Evolutionary conservation across 1,140 invertebrate species (phyloP).

Genomic region (Drosophila equinoxialis): DNA sequence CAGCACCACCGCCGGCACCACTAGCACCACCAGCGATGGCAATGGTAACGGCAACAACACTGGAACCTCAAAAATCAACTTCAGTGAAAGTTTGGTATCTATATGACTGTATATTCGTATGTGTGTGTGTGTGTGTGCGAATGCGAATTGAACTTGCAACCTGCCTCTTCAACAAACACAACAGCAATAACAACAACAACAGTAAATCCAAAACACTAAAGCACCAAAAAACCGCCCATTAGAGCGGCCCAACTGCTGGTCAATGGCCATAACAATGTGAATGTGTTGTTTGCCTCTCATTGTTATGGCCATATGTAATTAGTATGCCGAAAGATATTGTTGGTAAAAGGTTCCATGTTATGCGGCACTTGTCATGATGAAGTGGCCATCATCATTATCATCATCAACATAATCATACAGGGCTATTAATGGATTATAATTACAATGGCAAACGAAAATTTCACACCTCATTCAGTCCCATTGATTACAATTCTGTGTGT

Average conservation of each 20-base stretch:
- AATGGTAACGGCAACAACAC: background rate
- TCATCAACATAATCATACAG: conserved; percentile 20
- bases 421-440: conserved; percentile 66
- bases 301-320: conserved; percentile 55
- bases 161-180: conserved; percentile 12
- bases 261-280: conserved; percentile 44
- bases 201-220: conserved; percentile 21
- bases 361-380: conserved; percentile 34
- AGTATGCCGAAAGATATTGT: conserved; percentile 63
- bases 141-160: conserved; percentile 52
- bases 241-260: conserved; percentile 41
- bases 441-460: conserved; percentile 38
- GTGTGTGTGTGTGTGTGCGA: conserved; percentile 42
- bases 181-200: conserved; percentile 19
- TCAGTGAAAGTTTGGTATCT: conserved; percentile 67
- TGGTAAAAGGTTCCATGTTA: conserved; percentile 41
- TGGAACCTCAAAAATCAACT: conserved; percentile 45
- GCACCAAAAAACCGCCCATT: conserved; percentile 41
- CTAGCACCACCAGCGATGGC: conserved; percentile 35
- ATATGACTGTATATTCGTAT: conserved; percentile 34
- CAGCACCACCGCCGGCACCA: conserved; percentile 36
- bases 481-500: background rate
- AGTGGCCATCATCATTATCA: conserved; percentile 19
- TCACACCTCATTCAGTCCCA: conserved; percentile 48
- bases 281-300: conserved; percentile 43